Evolutionary conservation across 2,888 invertebrate species (phyloP), one percentile per base, ranked within the genome.

Genomic region (Crepidodera aurea): DNA sequence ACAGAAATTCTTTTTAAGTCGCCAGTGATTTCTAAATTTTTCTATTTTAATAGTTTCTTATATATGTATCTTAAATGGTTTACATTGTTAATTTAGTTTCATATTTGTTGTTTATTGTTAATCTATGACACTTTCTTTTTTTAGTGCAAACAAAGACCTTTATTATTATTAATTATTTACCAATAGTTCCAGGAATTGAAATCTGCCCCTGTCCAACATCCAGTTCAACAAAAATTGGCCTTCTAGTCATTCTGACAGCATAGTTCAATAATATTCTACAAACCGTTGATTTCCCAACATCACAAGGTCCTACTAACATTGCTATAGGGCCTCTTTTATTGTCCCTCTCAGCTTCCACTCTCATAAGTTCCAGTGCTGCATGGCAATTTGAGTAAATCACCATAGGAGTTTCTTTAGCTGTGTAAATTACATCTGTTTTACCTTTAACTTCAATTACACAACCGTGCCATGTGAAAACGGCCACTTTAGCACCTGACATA

Each of bases 341-440:
- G 37, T 85, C 85, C 71, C 88, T 88, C 70, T 94, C 95, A 0
- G 96, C 94, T 25, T 89, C 88, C 37, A 88, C 85, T 66, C 98
- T 84, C 82, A 96, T 87, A 72, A 94, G 91, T 78, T 99, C 98
- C 66, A 99, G 83, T 0, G 95, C 96, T 7, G 94, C 94, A 80
- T 99, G 98, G 13, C 94, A 93, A 81, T 99, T 99, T 1, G 97
- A 83, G 79, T 99, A 99, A 68, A 96, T 90, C 70, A 90, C 89
- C 96, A 97, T 98, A 0, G 98, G 98, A 0, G 98, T 98, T 78
- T 98, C 96, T 79, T 94, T 95, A 0, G 98, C 94, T 0, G 96
- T 87, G 79, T 98, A 98, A 68, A 92, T 94, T 19, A 95, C 95
- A 80, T 97, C 97, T 1, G 95, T 93, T 78, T 90, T 90, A 1